Percentiles rank a stretch among this genome's conserved stretches.
Conservation (phyloP, 2,113 vertebrate genomes). For the Platichthys flesus region DNA sequence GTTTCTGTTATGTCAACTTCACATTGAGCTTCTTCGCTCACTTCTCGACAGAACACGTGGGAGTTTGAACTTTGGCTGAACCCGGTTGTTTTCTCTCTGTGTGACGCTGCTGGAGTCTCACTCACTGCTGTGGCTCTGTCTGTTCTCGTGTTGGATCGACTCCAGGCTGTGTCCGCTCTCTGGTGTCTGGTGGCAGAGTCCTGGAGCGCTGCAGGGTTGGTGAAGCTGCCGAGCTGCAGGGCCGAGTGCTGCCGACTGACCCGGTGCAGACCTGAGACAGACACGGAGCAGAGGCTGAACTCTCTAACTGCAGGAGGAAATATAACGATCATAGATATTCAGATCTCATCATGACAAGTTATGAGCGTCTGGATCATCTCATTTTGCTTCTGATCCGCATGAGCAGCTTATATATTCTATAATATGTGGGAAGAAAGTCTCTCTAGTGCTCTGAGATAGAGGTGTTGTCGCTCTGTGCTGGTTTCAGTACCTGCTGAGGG, state of each 20-base stretch:
- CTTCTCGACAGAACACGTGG: no score
- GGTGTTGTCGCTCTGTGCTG: background rate
- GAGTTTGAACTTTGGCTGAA: background rate
- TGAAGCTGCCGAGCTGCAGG: background rate
- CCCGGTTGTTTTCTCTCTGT: background rate
- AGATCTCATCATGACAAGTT: background rate
- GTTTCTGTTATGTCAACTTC: no score
- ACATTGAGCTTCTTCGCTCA: no score
- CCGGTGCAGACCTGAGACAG: constrained; percentile 53
- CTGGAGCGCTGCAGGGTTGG: no score
- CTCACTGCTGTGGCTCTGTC: constrained; percentile 70
- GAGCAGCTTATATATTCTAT: constrained; percentile 2
- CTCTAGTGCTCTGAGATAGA: constrained; percentile 31
- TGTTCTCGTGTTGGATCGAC: constrained; percentile 37
- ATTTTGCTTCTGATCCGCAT: constrained; percentile 1
- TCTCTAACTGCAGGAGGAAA: no score
- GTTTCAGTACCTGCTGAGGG: constrained; percentile 53
- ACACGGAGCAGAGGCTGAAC: constrained; percentile 24
- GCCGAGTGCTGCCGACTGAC: constrained; percentile 22
- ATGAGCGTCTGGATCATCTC: background rate
- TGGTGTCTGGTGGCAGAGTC: constrained; percentile 8
- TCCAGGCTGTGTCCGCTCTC: constrained; percentile 38
- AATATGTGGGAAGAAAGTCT: background rate
- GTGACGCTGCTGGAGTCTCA: background rate
- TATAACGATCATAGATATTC: no score